Base-by-base conservation (phyloP, 2,113 vertebrate genomes). In the Heloderma charlesbogerti region DNA sequence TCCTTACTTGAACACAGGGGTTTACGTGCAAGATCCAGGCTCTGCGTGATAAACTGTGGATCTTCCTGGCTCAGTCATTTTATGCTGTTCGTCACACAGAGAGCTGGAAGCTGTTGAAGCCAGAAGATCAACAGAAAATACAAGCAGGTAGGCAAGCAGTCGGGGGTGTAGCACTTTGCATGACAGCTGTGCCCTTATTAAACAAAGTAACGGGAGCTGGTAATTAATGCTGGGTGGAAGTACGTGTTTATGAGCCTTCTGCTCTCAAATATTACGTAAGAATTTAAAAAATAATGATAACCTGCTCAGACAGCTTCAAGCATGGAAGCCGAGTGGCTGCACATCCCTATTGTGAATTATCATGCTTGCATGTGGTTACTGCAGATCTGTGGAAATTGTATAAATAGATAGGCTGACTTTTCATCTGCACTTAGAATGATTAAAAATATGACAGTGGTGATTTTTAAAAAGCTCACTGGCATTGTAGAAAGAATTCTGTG, bases 51-150 rank as follows among this genome's bases (percentile, higher is more conserved):
- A 98, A 98, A 96, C 98, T 99, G 95, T 99, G 99, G 99, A 97
- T 98, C 95, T 99, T 99, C 97, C 98, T 99, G 97, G 98, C 98
- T 97, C 99, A 98, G 98, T 99, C 98, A 95, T 98, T 99, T 97
- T 99, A 98, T 96, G 99, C 99, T 81, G 98, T 99, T 96, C 98
- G 98, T 97, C 99, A 99, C 97, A 99, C 98, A 84, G 97, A 98
- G 95, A 97, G 98, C 98, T 99, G 99, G 99, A 98, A 98, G 93
- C 97, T 97, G 94, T 96, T 99, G 95, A 98, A 97, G 85, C 94
- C 97, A 94, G 97, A 97, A 84, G 97, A 99, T 97, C 98, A 98
- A 94, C 97, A 98, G 88, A 97, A 97, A 97, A 98, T 99, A 95
- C 97, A 98, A 94, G 97, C 98, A 98, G 99, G 99, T 99, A 97